phyloP scores from a whole-genome alignment of 2,888 invertebrate species.

The Uropetala carovei region DNA sequence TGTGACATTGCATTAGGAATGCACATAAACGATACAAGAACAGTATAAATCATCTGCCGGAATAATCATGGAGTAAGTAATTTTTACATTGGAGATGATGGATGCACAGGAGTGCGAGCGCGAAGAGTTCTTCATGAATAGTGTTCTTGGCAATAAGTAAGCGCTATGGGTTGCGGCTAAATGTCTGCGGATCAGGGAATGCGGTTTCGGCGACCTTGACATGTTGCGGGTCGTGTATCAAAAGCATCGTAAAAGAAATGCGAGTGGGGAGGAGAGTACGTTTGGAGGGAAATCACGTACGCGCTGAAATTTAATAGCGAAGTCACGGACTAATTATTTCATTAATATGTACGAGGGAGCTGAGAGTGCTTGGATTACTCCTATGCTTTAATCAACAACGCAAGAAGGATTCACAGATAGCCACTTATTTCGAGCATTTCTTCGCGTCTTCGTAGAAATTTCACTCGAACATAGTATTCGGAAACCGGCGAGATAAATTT shows the following conservation, averaged over 20 bases:
- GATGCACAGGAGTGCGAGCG: not conserved
- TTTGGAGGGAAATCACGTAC: constrained; percentile 14
- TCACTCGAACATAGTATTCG: too few relatives aligned
- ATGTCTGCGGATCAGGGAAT: not conserved
- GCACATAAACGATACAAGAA: too few relatives aligned
- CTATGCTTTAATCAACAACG: too few relatives aligned
- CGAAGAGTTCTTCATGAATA: too few relatives aligned
- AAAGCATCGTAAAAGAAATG: not conserved
- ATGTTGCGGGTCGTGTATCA: not conserved
- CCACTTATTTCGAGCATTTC: too few relatives aligned
- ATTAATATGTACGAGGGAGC: not conserved
- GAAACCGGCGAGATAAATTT: too few relatives aligned
- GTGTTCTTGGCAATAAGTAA: too few relatives aligned
- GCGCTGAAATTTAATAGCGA: not conserved
- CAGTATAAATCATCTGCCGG: too few relatives aligned
- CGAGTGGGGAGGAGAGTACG: not conserved
- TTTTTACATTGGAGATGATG: not conserved
- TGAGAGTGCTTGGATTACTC: too few relatives aligned
- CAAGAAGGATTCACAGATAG: too few relatives aligned
- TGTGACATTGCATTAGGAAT: too few relatives aligned
- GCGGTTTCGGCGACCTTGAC: constrained; percentile 14
- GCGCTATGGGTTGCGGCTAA: not conserved
- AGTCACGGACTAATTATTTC: not conserved
- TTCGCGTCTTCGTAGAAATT: too few relatives aligned
- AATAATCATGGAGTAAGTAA: not conserved